Percentiles rank a stretch among this genome's conserved stretches.
phyloP scores from a whole-genome alignment of 2,888 invertebrate species.

The Latrodectus hesperus region DNA sequence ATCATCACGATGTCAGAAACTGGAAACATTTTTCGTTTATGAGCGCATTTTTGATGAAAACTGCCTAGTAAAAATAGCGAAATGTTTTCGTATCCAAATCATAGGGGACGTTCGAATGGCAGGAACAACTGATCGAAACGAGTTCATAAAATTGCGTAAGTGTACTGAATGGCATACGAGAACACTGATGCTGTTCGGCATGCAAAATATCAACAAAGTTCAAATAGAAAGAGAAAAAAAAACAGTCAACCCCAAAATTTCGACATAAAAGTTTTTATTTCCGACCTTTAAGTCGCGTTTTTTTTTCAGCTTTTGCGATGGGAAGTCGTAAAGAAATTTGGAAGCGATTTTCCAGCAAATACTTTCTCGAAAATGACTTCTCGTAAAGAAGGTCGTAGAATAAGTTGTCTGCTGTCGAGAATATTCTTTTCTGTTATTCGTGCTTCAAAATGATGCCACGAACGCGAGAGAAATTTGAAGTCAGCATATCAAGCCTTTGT shows the following conservation, averaged over 20 bases:
- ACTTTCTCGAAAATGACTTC: not conserved
- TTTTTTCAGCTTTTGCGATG: not conserved
- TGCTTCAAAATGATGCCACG: too few relatives aligned
- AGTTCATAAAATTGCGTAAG: slow-evolving; percentile 14
- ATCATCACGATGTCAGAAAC: not conserved
- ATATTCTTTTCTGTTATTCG: too few relatives aligned
- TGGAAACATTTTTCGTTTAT: slow-evolving; percentile 1
- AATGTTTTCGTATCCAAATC: slow-evolving; percentile 20
- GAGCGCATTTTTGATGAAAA: slow-evolving; percentile 24
- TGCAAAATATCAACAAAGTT: slow-evolving; percentile 5
- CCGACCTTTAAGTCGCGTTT: not conserved
- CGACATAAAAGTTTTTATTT: not conserved
- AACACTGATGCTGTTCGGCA: not conserved
- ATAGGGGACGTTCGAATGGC: not conserved
- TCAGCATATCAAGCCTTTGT: too few relatives aligned
- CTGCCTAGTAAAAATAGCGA: slow-evolving; percentile 27
- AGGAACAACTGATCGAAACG: slow-evolving; percentile 14
- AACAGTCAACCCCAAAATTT: not conserved
- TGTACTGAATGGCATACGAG: not conserved
- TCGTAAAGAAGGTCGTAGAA: not conserved
- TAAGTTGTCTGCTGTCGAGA: too few relatives aligned
- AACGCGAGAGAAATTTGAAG: too few relatives aligned
- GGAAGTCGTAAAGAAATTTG: slow-evolving; percentile 5
- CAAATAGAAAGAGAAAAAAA: not conserved
- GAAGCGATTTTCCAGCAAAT: slow-evolving; percentile 1